A percentile compares a stretch with the other conserved stretches of the same genome.
Conservation (phyloP, 2,113 vertebrate species). For the Neolamprologus fasciatus region DNA sequence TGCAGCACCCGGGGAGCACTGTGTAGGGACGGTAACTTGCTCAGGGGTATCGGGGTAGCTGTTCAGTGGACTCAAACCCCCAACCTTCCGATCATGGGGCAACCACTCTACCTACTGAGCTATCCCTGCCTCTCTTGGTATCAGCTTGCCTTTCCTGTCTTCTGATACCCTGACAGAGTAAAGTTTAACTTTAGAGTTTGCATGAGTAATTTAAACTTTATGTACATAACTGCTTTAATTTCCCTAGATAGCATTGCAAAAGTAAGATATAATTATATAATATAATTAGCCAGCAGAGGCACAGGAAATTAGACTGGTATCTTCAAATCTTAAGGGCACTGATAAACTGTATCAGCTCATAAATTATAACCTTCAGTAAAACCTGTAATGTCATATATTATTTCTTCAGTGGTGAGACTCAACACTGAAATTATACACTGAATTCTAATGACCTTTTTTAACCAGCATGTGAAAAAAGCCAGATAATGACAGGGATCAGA, state of each 20-base stretch:
- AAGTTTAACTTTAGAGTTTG: conserved; percentile 8
- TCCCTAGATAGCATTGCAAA: conserved; percentile 19
- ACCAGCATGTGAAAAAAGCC: neutral
- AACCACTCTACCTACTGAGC: neutral
- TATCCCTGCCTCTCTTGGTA: neutral
- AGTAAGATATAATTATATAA: conserved; percentile 34
- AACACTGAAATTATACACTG: neutral
- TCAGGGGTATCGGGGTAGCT: neutral
- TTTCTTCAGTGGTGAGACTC: neutral
- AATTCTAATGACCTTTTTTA: neutral
- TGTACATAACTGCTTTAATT: conserved; percentile 44
- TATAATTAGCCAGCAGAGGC: conserved; percentile 25
- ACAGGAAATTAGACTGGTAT: conserved; percentile 27
- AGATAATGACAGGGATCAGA: neutral
- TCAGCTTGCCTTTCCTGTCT: neutral
- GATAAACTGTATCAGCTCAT: conserved; percentile 14
- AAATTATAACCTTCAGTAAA: conserved; percentile 9
- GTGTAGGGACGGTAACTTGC: neutral
- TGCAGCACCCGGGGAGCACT: neutral
- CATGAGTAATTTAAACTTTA: conserved; percentile 19
- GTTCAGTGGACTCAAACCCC: neutral
- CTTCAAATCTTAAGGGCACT: conserved; percentile 24
- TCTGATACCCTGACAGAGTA: neutral
- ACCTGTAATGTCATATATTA: neutral
- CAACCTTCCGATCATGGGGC: neutral